A percentile compares a stretch with the other conserved stretches of the same genome.
Evolutionary conservation across 2,888 invertebrate genomes (phyloP).

Genomic region (Apotomis betuletana): DNA sequence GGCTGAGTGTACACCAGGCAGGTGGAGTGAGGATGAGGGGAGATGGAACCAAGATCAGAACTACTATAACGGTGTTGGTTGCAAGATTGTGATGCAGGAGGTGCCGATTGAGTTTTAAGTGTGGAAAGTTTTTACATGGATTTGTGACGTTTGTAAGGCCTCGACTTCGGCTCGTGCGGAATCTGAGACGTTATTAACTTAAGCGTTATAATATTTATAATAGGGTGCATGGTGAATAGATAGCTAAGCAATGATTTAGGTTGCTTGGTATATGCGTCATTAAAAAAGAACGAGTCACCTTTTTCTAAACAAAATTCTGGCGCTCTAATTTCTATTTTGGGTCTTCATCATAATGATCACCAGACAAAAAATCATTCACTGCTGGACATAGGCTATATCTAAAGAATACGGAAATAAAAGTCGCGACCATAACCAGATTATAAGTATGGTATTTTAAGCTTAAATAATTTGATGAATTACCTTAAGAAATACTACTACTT

Average conservation of each 20-base stretch:
- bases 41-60: constrained; percentile 41
- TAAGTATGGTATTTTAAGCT: no score
- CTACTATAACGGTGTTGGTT: constrained; percentile 55
- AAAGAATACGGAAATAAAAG: no score
- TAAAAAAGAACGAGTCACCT: no score
- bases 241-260: background rate
- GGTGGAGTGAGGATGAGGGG: constrained; percentile 44
- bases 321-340: no score
- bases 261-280: background rate
- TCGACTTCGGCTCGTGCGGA: no score
- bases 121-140: background rate
- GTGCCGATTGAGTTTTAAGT: constrained; percentile 73
- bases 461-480: no score
- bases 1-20: constrained; percentile 50
- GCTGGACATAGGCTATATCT: no score
- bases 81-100: constrained; percentile 69
- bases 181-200: background rate
- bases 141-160: background rate
- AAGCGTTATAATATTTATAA: background rate
- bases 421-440: no score
- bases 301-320: no score
- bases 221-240: background rate
- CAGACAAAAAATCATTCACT: no score
- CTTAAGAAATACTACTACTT: no score
- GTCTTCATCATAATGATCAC: no score